Conservation (phyloP, 2,797 vertebrate genomes). For the Sphaeramia orbicularis region DNA sequence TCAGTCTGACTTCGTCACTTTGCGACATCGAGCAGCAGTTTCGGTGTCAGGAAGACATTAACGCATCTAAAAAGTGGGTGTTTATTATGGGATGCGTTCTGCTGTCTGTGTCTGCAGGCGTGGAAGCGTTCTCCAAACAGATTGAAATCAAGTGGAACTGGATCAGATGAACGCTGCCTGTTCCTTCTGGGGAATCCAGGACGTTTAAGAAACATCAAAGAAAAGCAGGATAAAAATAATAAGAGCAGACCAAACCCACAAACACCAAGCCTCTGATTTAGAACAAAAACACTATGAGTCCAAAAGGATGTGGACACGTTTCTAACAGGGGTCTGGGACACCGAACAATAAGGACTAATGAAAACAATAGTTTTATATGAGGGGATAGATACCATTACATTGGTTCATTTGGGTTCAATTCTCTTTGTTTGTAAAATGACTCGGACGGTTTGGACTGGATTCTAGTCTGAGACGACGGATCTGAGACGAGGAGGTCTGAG, state of each 20-base stretch:
- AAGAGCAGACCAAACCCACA: slow-evolving; percentile 21
- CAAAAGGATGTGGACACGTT: no score
- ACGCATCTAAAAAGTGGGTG: background rate
- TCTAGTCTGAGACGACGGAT: no score
- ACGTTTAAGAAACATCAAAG: slow-evolving; percentile 49
- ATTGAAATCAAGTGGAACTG: slow-evolving; percentile 41
- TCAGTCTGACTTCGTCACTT: background rate
- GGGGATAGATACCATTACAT: no score
- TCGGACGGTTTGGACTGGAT: no score
- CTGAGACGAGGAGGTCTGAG: no score
- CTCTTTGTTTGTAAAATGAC: no score
- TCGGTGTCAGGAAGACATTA: slow-evolving; percentile 5
- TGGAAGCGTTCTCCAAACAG: slow-evolving; percentile 20
- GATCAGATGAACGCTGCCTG: slow-evolving; percentile 55
- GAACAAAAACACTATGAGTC: no score
- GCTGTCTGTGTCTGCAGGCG: slow-evolving; percentile 27
- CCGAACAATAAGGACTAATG: no score
- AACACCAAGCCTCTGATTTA: no score
- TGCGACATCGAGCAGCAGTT: slow-evolving; percentile 7
- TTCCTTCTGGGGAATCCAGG: slow-evolving; percentile 30
- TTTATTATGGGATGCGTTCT: background rate
- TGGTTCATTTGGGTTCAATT: no score
- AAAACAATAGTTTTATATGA: no score
- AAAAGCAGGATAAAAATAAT: slow-evolving; percentile 25
- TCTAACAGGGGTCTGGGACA: no score